Evolutionary conservation across 2,888 invertebrate species (phyloP).

Genomic region (Drosophila picticornis): DNA sequence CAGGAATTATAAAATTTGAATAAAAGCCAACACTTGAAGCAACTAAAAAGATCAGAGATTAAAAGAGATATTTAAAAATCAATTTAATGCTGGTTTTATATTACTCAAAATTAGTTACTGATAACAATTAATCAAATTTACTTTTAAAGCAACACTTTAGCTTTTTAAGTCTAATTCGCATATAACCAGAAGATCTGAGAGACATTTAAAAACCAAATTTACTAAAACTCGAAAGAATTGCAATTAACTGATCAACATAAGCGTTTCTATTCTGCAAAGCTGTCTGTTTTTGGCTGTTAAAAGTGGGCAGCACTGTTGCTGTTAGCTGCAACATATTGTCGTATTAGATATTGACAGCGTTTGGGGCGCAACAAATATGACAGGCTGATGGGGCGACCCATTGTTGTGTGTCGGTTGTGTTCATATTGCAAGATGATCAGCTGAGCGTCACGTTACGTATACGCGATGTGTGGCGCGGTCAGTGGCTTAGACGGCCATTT

Average conservation of each 20-base stretch:
- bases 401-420: constrained; percentile 35
- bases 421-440: constrained; percentile 30
- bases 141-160: background rate
- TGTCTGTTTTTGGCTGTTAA: background rate
- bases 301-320: background rate
- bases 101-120: background rate
- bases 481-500: constrained; percentile 71
- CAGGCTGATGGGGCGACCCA: constrained; percentile 33
- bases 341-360: constrained; percentile 59
- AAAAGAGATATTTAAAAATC: background rate
- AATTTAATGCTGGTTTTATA: background rate
- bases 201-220: background rate
- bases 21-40: background rate
- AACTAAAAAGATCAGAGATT: background rate
- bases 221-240: background rate
- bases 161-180: background rate
- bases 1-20: background rate
- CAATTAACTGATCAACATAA: background rate
- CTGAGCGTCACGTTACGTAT: constrained; percentile 68
- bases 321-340: constrained; percentile 14
- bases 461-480: constrained; percentile 64
- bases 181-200: background rate
- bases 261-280: background rate
- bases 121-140: background rate
- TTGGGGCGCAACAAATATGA: constrained; percentile 50